Conservation (phyloP, 2,113 vertebrate genomes). For the Pongo abelii region DNA sequence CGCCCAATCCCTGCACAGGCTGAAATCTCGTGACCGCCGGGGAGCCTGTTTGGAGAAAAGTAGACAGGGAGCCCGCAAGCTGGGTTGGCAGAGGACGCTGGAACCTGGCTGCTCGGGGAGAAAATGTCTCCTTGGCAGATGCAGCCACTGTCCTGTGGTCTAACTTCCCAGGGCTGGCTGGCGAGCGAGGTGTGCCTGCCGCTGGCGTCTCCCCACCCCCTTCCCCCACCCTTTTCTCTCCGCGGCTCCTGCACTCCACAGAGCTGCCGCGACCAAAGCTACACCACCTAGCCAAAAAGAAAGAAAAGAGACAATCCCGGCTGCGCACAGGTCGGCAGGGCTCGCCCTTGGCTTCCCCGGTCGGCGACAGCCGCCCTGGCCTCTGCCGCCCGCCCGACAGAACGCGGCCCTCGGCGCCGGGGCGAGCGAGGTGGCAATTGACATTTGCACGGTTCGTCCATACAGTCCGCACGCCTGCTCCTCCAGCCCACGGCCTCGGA, state of each 20-base stretch:
- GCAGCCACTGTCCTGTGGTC: conserved; percentile 55
- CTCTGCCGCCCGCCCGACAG: conserved; percentile 42
- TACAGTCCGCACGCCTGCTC: background rate
- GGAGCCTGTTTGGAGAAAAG: conserved; percentile 81
- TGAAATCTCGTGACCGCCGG: conserved; percentile 79
- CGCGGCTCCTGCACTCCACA: conserved; percentile 57
- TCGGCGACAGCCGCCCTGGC: conserved; percentile 36
- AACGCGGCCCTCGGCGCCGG: background rate
- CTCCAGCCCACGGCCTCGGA: background rate
- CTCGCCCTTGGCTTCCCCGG: background rate
- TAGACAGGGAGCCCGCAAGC: conserved; percentile 73
- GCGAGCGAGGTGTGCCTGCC: conserved; percentile 52
- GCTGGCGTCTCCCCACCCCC: conserved; percentile 49
- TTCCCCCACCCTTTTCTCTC: conserved; percentile 52
- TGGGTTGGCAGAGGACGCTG: conserved; percentile 50
- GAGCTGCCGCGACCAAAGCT: conserved; percentile 52
- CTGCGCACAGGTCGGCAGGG: background rate
- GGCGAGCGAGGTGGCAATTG: background rate
- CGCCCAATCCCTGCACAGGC: conserved; percentile 81
- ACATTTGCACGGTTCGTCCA: background rate
- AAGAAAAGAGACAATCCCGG: conserved; percentile 50
- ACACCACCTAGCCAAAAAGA: conserved; percentile 67
- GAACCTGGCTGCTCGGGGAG: conserved; percentile 24
- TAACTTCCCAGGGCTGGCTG: conserved; percentile 64
- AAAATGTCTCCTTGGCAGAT: conserved; percentile 77